Evolutionary conservation across 2,888 invertebrate genomes (phyloP), one percentile per base, ranked within the genome.

Genomic region (Rhagophthalmus giganteus): DNA sequence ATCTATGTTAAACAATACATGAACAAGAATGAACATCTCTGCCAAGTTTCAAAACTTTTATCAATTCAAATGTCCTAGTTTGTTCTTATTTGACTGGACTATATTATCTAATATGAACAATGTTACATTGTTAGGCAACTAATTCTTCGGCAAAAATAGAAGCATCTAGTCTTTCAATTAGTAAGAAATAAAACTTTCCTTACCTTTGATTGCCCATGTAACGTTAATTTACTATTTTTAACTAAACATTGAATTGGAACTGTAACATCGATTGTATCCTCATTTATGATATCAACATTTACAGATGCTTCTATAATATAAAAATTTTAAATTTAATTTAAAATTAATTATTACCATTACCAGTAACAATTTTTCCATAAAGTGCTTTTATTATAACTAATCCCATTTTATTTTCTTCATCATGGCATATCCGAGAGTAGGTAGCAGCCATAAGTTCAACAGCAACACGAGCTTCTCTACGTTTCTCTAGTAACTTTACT

Each of bases 211-310:
- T 88, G 84, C 61, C 89, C 88, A 55, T 93, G 86, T 33, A 97
- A 78, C 54, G 88, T 82, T 40, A 98, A 79, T 69, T 87, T 85
- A n/a, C 95, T 90, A 71, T 95, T 90, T 70, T 89, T 91, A 41
- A 95, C 90, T 63, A 96, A 82, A 70, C 95, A 94, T 75, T 98
- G 98, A 14, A 98, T 69, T 0, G 95, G 94, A 63, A 95, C 83
- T n/a, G 93, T 94, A 9, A 97, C 97, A 73, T 97, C 95, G 53
- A 94, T 86, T 2, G 86, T 79, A 63, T 87, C 86, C 30, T 78
- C 68, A 24, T n/a, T n/a, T n/a, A n/a, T n/a, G n/a, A n/a, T n/a
- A n/a, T n/a, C n/a, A n/a, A n/a, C n/a, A n/a, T 60, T 59, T 27
- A 62, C 62, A 4, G 57, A 40, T 38, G 61, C 62, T 63, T 48